These are phyloP conservation scores for Oriolus oriolus DNA, from an alignment of 2,113 vertebrate genomes.

Conservation along the genomic window DNA sequence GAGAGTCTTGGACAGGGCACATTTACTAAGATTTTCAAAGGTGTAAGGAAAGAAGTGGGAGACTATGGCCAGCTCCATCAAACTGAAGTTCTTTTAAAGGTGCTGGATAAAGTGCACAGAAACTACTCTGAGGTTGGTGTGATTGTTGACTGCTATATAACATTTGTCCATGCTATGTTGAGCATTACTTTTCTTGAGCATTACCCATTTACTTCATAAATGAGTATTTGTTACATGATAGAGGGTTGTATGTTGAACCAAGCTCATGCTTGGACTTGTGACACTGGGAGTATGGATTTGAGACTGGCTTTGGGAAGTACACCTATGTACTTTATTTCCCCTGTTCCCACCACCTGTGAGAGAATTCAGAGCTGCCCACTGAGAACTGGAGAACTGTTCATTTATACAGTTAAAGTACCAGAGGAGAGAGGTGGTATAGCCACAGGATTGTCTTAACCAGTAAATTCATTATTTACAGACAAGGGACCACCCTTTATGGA, in stretches of 20 bases:
- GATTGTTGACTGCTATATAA: background rate
- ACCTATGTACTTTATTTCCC: background rate
- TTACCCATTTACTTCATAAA: background rate
- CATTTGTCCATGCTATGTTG: background rate
- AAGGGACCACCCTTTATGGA: background rate
- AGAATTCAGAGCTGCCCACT: background rate
- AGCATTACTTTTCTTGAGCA: background rate
- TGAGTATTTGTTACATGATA: background rate
- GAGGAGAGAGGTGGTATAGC: background rate
- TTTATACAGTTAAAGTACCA: background rate
- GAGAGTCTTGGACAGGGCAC: constrained; percentile 94
- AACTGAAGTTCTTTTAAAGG: constrained; percentile 91
- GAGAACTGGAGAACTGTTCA: background rate
- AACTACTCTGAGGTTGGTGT: constrained; percentile 91
- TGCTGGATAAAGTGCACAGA: constrained; percentile 91
- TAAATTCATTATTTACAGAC: background rate
- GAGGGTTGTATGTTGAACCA: background rate
- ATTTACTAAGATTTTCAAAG: constrained; percentile 94
- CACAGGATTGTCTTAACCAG: background rate
- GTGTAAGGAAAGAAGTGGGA: constrained; percentile 85
- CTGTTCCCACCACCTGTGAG: accelerated
- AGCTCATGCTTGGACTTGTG: background rate
- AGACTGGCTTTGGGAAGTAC: background rate
- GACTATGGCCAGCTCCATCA: constrained; percentile 90
- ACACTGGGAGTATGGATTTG: background rate